These are phyloP conservation scores for Gulo gulo DNA, from an alignment of 2,113 vertebrate species.

Conservation along the genomic window DNA sequence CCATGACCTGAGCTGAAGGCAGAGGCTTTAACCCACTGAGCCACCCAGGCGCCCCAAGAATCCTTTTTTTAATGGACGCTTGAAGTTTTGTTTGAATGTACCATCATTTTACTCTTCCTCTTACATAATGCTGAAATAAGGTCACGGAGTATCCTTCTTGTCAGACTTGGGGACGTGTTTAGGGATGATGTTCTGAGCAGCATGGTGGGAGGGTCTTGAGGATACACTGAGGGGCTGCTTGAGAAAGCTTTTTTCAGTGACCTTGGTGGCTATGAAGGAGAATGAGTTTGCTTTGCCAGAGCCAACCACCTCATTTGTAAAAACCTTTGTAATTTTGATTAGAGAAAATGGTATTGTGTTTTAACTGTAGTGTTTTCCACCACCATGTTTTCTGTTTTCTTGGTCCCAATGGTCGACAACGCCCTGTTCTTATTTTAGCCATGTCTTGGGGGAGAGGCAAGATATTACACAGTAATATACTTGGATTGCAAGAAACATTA, in stretches of 20 bases:
- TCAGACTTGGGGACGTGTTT: background rate
- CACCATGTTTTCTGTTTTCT: background rate
- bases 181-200: background rate
- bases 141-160: background rate
- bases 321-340: background rate
- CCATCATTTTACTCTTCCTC: background rate
- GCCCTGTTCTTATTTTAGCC: background rate
- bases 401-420: rapidly evolving
- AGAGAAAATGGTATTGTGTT: background rate
- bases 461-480: background rate
- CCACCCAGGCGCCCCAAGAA: no score
- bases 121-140: background rate
- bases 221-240: background rate
- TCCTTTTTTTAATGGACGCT: background rate
- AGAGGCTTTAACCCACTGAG: no score
- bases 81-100: background rate
- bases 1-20: no score
- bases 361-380: background rate
- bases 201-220: background rate
- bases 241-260: background rate
- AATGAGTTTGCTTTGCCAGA: background rate
- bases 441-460: background rate
- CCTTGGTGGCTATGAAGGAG: rapidly evolving
- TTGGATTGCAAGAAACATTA: background rate
- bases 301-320: background rate